Evolutionary conservation across 2,888 invertebrate species (phyloP), one percentile per base, ranked within the genome.

Genomic region (Ceriagrion tenellum): DNA sequence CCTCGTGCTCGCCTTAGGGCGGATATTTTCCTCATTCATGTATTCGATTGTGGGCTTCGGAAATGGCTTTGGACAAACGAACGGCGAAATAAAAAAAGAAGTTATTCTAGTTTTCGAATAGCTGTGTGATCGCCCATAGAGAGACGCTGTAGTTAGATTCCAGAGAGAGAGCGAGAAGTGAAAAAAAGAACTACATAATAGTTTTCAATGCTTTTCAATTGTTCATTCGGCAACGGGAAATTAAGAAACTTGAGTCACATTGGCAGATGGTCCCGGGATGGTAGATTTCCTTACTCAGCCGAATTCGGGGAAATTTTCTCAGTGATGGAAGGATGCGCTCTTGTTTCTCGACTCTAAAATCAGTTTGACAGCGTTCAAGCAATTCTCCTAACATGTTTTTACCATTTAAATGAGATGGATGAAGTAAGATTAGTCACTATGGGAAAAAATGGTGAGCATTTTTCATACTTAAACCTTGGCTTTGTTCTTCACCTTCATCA

Each of bases 41-140:
- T 55, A 89, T n/a, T 89, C 89, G 89, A 89, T 89, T 89, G 89
- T 55, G 55, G 55, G n/a, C 18, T 55, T 89, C 89, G 89, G 47
- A n/a, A 89, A 89, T 55, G 89, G 26, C 89, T 55, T 55, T 18
- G 47, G 47, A 55, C 55, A 55, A 89, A 47, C 47, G 55, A 89
- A 89, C 26, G n/a, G 47, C 89, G 89, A 55, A 89, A 55, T 89
- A 26, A n/a, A 30, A 81, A 81, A 81, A 69, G 26, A 35, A 81
- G n/a, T 0, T 16, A 35, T 35, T 81, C 35, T 30, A 81, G 35
- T 81, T 81, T 35, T 81, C 69, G 81, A 81, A 55, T 89, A 1
- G 2, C 47, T 47, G 88, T 35, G 0, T 18, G 88, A 8, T 88
- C 18, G 26, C n/a, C 89, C 26, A 26, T 26, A 20, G 88, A 88